Base-by-base conservation (phyloP, 2,888 invertebrate species). In the Tetramorium bicarinatum region DNA sequence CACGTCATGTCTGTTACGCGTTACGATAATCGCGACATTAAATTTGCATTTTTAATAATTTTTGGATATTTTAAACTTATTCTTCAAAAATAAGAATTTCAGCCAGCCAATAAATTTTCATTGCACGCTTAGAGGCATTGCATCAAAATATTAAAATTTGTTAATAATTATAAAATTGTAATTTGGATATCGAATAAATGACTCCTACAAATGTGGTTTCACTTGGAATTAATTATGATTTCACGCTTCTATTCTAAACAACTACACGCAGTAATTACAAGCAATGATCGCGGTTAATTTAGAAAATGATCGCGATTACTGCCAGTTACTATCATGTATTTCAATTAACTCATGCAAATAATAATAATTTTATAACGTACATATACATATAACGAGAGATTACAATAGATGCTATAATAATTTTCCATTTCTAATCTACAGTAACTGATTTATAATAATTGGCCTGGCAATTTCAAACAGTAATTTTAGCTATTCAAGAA, bases 401-500 rank as follows among this genome's bases (percentile, higher is more conserved):
- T 25, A 41, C 21, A 44, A 66, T 15, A 64, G 0, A 0, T 4
- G 21, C 13, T 38, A n/a, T 8, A 66, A 8, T 3, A 41, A 64
- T 41, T 21, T 64, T 3, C 41, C 21, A 15, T 66, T 64, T 38
- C 41, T 41, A 41, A 64, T 44, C 7, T 44, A 25, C 1, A 66
- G 44, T 66, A 41, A 44, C 2, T 64, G 13, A 64, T 64, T 41
- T 21, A 44, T 64, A 64, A 64, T 41, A 64, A 64, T 64, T 21
- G 13, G 21, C 6, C 38, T n/a, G 38, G 6, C 41, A 64, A 7
- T 15, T 49, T 18, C 15, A 15, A 47, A 44, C 44, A 11, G 29
- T 4, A n/a, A 61, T 61, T 15, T 2, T 25, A 2, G 13, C 7
- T 59, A 59, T 29, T 29, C 7, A 11, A 56, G 13, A 1, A 56